Evolutionary conservation across 1,140 invertebrate species (phyloP).

Genomic region (Musca vetustissima): DNA sequence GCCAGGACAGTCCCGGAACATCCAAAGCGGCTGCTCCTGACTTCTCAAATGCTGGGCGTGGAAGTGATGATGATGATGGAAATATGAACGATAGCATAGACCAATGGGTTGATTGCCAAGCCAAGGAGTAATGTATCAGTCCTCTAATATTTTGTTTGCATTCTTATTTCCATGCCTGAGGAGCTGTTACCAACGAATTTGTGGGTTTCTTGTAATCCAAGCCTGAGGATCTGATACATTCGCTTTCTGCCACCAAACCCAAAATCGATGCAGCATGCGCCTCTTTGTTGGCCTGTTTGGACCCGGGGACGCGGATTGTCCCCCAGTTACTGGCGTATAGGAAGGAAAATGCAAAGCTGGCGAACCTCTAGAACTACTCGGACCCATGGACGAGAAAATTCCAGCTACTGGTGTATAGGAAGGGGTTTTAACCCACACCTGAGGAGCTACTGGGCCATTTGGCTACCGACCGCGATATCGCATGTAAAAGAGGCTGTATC

Average conservation of each 20-base stretch:
- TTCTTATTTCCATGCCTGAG: too few relatives aligned
- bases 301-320: slow-evolving; percentile 40
- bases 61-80: slow-evolving; percentile 29
- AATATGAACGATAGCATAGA: slow-evolving; percentile 22
- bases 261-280: slow-evolving; percentile 21
- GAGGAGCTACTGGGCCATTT: too few relatives aligned
- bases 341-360: slow-evolving; percentile 25
- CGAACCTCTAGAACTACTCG: slow-evolving; percentile 46
- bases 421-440: too few relatives aligned
- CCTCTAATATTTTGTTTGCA: slow-evolving; percentile 59
- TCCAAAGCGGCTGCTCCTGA: slow-evolving; percentile 54
- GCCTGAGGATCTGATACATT: not conserved
- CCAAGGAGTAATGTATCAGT: slow-evolving; percentile 60
- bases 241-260: slow-evolving; percentile 27
- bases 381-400: slow-evolving; percentile 54
- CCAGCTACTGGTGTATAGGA: slow-evolving; percentile 79
- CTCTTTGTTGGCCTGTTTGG: slow-evolving; percentile 57
- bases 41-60: slow-evolving; percentile 44
- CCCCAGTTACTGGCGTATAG: slow-evolving; percentile 29
- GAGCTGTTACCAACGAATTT: slow-evolving; percentile 64
- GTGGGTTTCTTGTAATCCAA: slow-evolving; percentile 53
- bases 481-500: slow-evolving; percentile 75
- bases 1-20: too few relatives aligned
- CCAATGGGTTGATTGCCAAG: slow-evolving; percentile 55
- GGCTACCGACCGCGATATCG: too few relatives aligned